Conservation (phyloP, 2,888 invertebrate species). For the Mechanitis mazaeus region DNA sequence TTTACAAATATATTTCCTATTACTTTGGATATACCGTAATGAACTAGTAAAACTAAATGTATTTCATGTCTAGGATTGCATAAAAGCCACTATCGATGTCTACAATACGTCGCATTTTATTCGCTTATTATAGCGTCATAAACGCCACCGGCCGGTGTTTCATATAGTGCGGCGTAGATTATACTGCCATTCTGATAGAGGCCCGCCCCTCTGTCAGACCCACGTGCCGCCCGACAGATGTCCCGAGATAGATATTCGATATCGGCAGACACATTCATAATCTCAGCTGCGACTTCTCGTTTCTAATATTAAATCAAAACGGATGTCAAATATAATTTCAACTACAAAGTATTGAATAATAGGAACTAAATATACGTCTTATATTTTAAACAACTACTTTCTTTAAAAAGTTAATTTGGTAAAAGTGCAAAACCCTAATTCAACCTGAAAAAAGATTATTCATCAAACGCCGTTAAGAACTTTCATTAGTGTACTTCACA, state of each 20-base stretch:
- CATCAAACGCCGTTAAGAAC: conserved; percentile 55
- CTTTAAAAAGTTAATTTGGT: neutral
- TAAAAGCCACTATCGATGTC: conserved; percentile 72
- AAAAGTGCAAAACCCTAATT: conserved; percentile 44
- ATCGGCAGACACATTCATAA: conserved; percentile 76
- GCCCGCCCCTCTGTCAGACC: conserved; percentile 63
- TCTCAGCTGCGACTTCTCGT: conserved; percentile 66
- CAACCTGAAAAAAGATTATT: conserved; percentile 60
- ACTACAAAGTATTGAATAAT: neutral
- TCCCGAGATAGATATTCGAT: conserved; percentile 72
- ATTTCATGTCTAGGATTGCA: conserved; percentile 57
- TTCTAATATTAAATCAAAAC: conserved; percentile 69
- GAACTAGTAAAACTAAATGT: conserved; percentile 37
- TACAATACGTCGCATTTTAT: conserved; percentile 77
- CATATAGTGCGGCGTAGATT: conserved; percentile 73
- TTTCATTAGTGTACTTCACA: conserved; percentile 65
- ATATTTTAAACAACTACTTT: neutral
- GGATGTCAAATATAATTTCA: conserved; percentile 11
- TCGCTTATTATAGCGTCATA: conserved; percentile 76
- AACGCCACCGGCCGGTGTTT: conserved; percentile 75
- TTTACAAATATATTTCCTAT: conserved; percentile 34
- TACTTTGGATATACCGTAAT: conserved; percentile 28
- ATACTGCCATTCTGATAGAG: conserved; percentile 61
- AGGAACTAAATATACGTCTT: neutral
- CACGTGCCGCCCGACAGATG: conserved; percentile 73